Percentiles rank a stretch among this genome's conserved stretches.
These are phyloP conservation scores for Pollenia angustigena DNA, from an alignment of 2,888 invertebrate species.

Conservation along the genomic window DNA sequence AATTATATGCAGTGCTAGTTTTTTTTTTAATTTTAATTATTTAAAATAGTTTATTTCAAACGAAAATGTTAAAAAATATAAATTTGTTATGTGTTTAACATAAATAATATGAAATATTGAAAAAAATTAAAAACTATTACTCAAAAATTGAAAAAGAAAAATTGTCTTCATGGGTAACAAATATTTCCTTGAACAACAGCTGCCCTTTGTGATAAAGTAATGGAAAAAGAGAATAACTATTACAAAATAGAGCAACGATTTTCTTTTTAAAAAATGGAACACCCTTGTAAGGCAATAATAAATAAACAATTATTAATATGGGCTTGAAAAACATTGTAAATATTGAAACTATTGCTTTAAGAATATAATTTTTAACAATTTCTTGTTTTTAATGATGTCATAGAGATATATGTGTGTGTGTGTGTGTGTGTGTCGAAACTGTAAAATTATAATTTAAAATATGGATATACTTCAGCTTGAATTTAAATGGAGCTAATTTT, in stretches of 20 bases:
- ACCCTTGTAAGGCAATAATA: conserved; percentile 18
- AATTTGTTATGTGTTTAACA: background rate
- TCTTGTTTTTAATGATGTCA: conserved; percentile 36
- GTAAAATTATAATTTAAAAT: background rate
- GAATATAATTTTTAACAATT: background rate
- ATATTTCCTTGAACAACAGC: conserved; percentile 32
- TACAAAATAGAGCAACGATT: conserved; percentile 3
- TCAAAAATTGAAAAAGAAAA: background rate
- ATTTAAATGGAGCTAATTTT: background rate
- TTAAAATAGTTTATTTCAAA: conserved; percentile 21
- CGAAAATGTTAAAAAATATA: conserved; percentile 17
- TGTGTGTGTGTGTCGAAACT: conserved; percentile 4
- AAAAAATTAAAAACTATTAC: background rate
- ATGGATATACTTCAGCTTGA: background rate
- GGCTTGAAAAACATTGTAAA: background rate
- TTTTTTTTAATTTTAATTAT: conserved; percentile 45
- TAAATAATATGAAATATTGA: conserved; percentile 8
- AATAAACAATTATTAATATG: conserved; percentile 5
- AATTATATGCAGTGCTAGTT: conserved; percentile 36
- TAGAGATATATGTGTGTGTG: conserved; percentile 23
- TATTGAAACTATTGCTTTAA: background rate
- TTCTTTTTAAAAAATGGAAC: conserved; percentile 3
- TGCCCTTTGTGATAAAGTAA: conserved; percentile 55
- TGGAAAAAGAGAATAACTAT: conserved; percentile 28
- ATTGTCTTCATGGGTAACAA: background rate